Evolutionary conservation across 2,797 vertebrate genomes (phyloP).

Genomic region (Petrocephalus sullivani): DNA sequence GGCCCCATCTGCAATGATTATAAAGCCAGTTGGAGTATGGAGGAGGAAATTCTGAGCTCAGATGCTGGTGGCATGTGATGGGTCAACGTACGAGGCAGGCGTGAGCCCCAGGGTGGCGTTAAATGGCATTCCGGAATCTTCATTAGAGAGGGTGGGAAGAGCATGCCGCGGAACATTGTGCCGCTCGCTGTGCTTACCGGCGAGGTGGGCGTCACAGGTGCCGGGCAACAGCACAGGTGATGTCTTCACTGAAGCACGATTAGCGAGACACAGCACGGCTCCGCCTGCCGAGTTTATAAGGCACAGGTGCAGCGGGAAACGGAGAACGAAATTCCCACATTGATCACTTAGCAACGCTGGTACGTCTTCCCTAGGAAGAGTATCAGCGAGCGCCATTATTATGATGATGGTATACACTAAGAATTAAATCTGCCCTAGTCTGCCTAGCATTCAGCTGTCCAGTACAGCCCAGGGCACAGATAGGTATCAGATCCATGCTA

Average conservation of each 20-base stretch:
- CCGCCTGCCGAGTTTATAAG: neutral
- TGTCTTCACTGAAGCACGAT: neutral
- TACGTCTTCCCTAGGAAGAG: neutral
- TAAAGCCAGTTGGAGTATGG: neutral
- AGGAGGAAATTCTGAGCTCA: neutral
- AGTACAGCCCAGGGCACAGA: neutral
- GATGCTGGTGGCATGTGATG: neutral
- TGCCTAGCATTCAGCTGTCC: neutral
- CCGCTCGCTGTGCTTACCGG: neutral
- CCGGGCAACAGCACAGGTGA: neutral
- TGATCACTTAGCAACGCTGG: neutral
- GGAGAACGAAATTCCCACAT: neutral
- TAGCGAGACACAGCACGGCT: neutral
- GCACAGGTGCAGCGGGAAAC: neutral
- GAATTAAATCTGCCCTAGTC: neutral
- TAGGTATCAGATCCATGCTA: slow-evolving; percentile 14
- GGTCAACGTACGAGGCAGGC: neutral
- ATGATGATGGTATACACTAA: neutral
- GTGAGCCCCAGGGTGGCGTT: neutral
- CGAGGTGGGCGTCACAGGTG: neutral
- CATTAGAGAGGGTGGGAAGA: neutral
- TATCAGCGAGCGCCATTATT: neutral
- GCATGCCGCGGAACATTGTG: neutral
- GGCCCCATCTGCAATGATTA: slow-evolving; percentile 8
- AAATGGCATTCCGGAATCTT: slow-evolving; percentile 4